Evolutionary conservation across 1,140 invertebrate genomes (phyloP).

Genomic region (Hetaerina americana): DNA sequence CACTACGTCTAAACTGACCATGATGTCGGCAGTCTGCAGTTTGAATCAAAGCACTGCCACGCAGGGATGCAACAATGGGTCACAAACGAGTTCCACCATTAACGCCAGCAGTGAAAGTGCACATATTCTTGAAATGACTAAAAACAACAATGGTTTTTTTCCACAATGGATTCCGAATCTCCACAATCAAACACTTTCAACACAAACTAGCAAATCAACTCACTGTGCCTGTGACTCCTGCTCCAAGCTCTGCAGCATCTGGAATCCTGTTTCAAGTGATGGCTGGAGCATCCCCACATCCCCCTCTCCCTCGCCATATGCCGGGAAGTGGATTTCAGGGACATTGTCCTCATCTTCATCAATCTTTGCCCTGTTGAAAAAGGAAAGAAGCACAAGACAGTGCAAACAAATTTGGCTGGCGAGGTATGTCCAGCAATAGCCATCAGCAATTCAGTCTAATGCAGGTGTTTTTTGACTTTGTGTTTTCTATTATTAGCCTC

Average conservation of each 20-base stretch:
- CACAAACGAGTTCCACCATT: neutral
- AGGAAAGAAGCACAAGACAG: too few relatives aligned
- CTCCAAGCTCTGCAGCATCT: conserved; percentile 36
- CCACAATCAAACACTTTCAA: neutral
- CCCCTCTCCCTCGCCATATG: conserved; percentile 13
- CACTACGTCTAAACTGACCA: too few relatives aligned
- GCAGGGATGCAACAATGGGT: too few relatives aligned
- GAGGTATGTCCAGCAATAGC: too few relatives aligned
- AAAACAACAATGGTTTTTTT: neutral
- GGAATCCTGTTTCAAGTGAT: conserved; percentile 35
- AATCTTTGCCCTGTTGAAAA: conserved; percentile 2
- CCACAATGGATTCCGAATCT: neutral
- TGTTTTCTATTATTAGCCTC: too few relatives aligned
- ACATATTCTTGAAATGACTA: neutral
- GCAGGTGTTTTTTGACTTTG: too few relatives aligned
- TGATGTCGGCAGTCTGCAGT: too few relatives aligned
- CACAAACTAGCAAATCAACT: neutral
- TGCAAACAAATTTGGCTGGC: too few relatives aligned
- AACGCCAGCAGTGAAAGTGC: neutral
- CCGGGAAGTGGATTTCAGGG: conserved; percentile 32
- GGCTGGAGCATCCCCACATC: conserved; percentile 27
- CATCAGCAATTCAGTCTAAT: too few relatives aligned
- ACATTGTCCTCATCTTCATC: conserved; percentile 23
- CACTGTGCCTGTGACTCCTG: conserved; percentile 22
- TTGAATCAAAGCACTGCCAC: too few relatives aligned